Evolutionary conservation across 2,888 invertebrate genomes (phyloP).

Genomic region (Labia minor): DNA sequence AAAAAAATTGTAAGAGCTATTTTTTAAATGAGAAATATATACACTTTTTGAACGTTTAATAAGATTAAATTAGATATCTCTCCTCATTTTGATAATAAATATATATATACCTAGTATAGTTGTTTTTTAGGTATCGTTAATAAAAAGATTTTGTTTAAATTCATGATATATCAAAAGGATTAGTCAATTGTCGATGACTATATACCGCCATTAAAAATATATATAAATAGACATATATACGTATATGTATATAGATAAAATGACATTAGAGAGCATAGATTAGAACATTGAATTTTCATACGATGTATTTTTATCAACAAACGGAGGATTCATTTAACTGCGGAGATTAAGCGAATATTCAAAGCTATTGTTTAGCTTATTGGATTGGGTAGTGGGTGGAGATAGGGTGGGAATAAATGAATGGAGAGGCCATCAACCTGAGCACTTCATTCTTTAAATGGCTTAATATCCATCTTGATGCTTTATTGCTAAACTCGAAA

Average conservation of each 20-base stretch:
- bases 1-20: no score
- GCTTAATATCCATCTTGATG: constrained; percentile 8
- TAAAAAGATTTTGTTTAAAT: background rate
- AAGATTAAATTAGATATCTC: no score
- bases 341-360: background rate
- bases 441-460: constrained; percentile 1
- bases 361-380: background rate
- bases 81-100: no score
- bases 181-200: background rate
- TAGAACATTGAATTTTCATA: background rate
- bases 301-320: constrained; percentile 1
- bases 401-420: no score
- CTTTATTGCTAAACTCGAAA: background rate
- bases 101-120: no score
- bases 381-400: background rate
- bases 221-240: no score
- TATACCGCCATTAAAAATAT: background rate
- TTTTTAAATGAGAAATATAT: no score
- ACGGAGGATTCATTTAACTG: background rate
- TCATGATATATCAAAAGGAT: background rate
- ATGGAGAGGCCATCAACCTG: background rate
- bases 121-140: background rate
- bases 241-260: background rate
- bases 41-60: no score
- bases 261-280: background rate